These are phyloP conservation scores for Misgurnus mizolepis DNA, from an alignment of 2,113 vertebrate species.

Conservation along the genomic window DNA sequence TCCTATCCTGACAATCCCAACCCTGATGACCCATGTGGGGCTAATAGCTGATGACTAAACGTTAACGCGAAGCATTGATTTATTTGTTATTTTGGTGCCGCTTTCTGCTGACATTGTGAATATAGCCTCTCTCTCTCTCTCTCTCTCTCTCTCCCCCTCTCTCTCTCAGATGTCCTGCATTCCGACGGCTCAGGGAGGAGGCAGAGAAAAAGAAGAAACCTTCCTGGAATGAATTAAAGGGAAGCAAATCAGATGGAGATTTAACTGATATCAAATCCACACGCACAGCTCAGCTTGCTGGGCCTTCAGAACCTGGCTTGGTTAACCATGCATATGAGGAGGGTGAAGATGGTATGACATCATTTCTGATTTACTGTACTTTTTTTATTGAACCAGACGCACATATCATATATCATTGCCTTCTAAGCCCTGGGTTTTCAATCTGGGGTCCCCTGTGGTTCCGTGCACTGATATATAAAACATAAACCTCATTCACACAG, in stretches of 20 bases:
- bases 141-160: neutral
- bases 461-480: too few species aligned
- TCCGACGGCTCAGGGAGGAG: slow-evolving; percentile 80
- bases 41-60: slow-evolving; percentile 22
- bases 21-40: slow-evolving; percentile 1
- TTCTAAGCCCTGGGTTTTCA: too few species aligned
- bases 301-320: slow-evolving; percentile 80
- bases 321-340: slow-evolving; percentile 90
- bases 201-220: slow-evolving; percentile 78
- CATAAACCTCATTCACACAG: too few species aligned
- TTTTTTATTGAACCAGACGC: too few species aligned
- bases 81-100: neutral
- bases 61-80: slow-evolving; percentile 27
- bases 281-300: slow-evolving; percentile 56
- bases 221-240: slow-evolving; percentile 77
- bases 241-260: slow-evolving; percentile 72
- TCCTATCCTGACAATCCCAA: slow-evolving; percentile 8
- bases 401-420: neutral
- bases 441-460: too few species aligned
- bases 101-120: slow-evolving; percentile 34
- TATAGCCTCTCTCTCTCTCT: neutral
- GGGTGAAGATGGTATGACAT: slow-evolving; percentile 82
- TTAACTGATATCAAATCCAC: slow-evolving; percentile 69
- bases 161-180: slow-evolving; percentile 80
- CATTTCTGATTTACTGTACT: slow-evolving; percentile 4